Evolutionary conservation across 2,888 invertebrate genomes (phyloP).

Genomic region (Megastigmus dorsalis): DNA sequence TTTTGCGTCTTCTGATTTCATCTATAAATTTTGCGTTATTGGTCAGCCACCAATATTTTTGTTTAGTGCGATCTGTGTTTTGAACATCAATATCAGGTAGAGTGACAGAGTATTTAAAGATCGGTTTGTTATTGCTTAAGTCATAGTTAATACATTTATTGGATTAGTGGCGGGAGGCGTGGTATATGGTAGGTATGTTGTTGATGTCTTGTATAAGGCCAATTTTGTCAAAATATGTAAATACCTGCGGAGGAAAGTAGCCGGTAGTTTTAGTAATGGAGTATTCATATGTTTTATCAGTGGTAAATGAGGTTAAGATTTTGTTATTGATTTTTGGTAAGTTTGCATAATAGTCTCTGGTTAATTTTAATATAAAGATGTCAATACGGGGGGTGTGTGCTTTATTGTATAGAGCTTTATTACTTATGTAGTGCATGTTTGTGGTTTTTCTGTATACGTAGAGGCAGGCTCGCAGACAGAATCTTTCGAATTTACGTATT

Average conservation of each 20-base stretch:
- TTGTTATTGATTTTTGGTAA: neutral
- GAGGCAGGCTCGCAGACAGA: neutral
- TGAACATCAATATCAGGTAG: neutral
- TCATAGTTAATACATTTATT: neutral
- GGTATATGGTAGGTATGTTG: neutral
- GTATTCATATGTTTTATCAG: no score
- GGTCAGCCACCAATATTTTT: neutral
- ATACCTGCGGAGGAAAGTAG: neutral
- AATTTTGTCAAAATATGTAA: neutral
- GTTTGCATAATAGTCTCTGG: neutral
- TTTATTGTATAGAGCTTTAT: neutral
- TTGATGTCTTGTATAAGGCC: neutral
- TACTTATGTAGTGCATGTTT: neutral
- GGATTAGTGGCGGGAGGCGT: neutral
- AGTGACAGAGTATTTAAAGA: neutral
- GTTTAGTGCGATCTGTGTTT: neutral
- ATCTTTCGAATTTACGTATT: constrained; percentile 12
- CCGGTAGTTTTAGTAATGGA: no score
- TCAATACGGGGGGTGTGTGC: constrained; percentile 6
- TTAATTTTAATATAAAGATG: neutral
- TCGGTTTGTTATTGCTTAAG: neutral
- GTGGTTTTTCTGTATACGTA: neutral
- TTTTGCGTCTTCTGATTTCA: neutral
- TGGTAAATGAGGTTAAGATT: neutral
- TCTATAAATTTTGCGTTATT: neutral